Base-by-base conservation (phyloP, 2,797 vertebrate species). In the Microtus obscurus region DNA sequence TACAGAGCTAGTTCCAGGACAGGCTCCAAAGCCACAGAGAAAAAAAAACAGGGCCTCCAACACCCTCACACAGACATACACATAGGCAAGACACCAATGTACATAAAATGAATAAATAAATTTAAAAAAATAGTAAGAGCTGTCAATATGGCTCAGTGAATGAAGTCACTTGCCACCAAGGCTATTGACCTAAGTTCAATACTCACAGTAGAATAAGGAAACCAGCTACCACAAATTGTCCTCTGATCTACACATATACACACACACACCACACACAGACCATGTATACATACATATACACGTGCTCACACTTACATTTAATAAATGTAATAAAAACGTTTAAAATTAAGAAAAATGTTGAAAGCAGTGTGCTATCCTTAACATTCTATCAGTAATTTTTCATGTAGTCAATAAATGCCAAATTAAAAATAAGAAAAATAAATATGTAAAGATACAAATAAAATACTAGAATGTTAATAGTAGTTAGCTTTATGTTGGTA, bases 401-500 rank as follows among this genome's bases (percentile, higher is more conserved):
- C 13, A 85, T 85, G 29, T 85, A 34, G 31, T 67, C 31, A 67
- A 85, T 85, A 85, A 67, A n/a, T 48, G 13, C 45, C 43, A 65
- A 67, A 48, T 48, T 85, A 67, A 85, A 85, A 65, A 67, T 45
- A 83, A 77, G 43, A 77, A 86, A 65, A 48, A n/a, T 19, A 83
- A 86, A 95, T 95, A 81, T n/a, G 23, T 82, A 86, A 77, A 34
- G 73, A 77, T 92, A 85, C 45, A 95, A 85, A 73, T 96, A 80
- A 95, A 94, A 83, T 51, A 88, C 79, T 77, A 67, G 23, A 83
- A 94, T 91, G 45, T 91, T 94, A 90, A 90, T 23, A 56, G 59
- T 90, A 40, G n/a, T 83, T 81, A 91, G 56, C 21, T 85, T 23
- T 79, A 78, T 90, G 48, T 91, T 87, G 45, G 37, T 82, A 82